phyloP scores from a whole-genome alignment of 1,140 invertebrate genomes.

The Andrena cerasifolii region DNA sequence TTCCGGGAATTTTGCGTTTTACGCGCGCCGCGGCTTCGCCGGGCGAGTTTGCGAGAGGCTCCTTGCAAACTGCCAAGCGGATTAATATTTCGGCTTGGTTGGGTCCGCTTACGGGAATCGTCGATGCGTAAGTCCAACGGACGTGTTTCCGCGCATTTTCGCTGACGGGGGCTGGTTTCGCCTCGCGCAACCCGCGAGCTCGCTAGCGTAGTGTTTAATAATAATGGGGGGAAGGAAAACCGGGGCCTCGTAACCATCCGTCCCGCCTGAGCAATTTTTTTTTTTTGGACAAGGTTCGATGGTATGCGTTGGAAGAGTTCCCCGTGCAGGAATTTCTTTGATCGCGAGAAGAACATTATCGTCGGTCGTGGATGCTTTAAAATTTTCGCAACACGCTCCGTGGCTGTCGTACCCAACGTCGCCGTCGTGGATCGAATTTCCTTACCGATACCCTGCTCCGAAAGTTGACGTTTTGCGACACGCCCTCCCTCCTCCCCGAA shows the following conservation, averaged over 20 bases:
- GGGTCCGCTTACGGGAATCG: background rate
- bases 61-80: background rate
- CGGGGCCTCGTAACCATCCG: background rate
- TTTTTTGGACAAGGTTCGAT: background rate
- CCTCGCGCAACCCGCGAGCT: no score
- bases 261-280: no score
- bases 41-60: background rate
- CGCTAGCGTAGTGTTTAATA: slow-evolving; percentile 9
- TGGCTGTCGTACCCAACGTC: background rate
- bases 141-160: no score
- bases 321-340: slow-evolving; percentile 3
- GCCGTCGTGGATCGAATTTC: slow-evolving; percentile 37
- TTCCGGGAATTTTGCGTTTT: slow-evolving; percentile 25
- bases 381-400: background rate
- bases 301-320: slow-evolving; percentile 18
- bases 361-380: background rate
- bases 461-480: slow-evolving; percentile 35
- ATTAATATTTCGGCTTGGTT: slow-evolving; percentile 24
- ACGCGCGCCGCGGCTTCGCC: no score
- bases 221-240: no score
- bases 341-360: background rate
- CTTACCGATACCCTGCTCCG: slow-evolving; percentile 13
- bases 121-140: no score
- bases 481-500: no score
- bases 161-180: no score